Base-by-base conservation (phyloP, 2,797 vertebrate genomes). In the Pygocentrus nattereri region DNA sequence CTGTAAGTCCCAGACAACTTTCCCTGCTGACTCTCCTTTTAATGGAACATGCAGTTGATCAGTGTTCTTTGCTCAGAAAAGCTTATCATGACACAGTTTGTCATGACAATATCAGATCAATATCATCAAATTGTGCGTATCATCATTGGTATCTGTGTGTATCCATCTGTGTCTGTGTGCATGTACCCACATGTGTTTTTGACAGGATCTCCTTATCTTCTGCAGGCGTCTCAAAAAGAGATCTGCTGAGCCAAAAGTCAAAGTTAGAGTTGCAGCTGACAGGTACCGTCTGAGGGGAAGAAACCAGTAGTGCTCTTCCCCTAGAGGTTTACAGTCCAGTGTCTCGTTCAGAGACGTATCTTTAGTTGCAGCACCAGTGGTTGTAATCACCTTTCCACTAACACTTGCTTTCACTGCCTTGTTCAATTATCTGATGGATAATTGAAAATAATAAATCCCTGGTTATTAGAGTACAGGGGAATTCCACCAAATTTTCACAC, bases 151-250 rank as follows among this genome's bases (percentile, higher is more conserved):
- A 12, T 61, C n/a, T 27, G 50, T 16, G 59, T 65, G 47, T 71
- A 21, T 50, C 1, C 34, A 34, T 80, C 59, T 38, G 25, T 65
- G 25, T 81, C 31, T 82, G 75, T 67, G 44, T 71, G 11, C 58
- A 52, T 62, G 31, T 79, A n/a, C 50, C 19, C 56, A 18, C 41
- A 30, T 47, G 6, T 72, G 62, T 34, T 49, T 74, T 47, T 83
- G 76, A 80, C 64, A 73, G 59, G 27, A 75, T 76, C 54, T 90
- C 84, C 72, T 25, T 88, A 81, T 95, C 91, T 95, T 91, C 89
- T 83, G 78, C 96, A 97, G 97, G 95, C 88, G 79, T 88, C 88
- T 95, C 85, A 95, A 89, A 95, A 96, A 92, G 91, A 90, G 85
- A 79, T 90, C 92, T 1, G 90, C 94, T 83, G 92, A 91, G 92